These are phyloP conservation scores for Sericinus montela DNA, from an alignment of 2,888 invertebrate genomes.

Conservation along the genomic window DNA sequence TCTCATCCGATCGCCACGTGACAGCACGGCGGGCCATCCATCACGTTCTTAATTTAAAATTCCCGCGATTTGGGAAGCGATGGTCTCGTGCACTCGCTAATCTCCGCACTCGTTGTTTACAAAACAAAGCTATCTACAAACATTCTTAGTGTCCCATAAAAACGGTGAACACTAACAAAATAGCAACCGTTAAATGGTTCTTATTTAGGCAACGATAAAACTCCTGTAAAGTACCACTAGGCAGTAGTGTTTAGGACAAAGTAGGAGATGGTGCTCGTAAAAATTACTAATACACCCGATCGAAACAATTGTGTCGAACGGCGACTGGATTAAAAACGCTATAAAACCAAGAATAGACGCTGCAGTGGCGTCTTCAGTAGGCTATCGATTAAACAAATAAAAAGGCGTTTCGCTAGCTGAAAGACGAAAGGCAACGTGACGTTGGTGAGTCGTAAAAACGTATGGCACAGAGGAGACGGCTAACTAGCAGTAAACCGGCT, in stretches of 20 bases:
- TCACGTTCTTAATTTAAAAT: conserved; percentile 76
- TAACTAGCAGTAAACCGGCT: conserved; percentile 71
- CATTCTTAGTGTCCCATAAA: conserved; percentile 50
- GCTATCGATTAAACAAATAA: conserved; percentile 78
- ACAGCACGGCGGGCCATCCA: conserved; percentile 70
- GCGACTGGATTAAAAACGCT: conserved; percentile 61
- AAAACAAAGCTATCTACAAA: conserved; percentile 60
- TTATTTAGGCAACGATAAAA: conserved; percentile 47
- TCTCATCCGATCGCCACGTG: conserved; percentile 55
- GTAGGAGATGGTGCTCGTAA: conserved; percentile 68
- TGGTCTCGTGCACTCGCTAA: conserved; percentile 58
- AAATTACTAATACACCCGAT: conserved; percentile 70
- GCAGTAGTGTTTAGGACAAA: conserved; percentile 37
- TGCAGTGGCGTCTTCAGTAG: conserved; percentile 65
- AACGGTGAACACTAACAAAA: conserved; percentile 37
- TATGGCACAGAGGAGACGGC: conserved; percentile 76
- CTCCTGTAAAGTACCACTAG: conserved; percentile 37
- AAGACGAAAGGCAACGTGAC: conserved; percentile 73
- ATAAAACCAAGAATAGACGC: conserved; percentile 66
- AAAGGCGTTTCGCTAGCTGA: conserved; percentile 71
- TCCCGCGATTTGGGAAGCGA: conserved; percentile 64
- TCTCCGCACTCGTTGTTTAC: conserved; percentile 57
- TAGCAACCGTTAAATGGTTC: not conserved
- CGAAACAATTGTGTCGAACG: conserved; percentile 51
- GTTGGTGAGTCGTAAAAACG: conserved; percentile 72